These are phyloP conservation scores for Babyrousa celebensis DNA, from an alignment of 2,797 vertebrate genomes.

Conservation along the genomic window DNA sequence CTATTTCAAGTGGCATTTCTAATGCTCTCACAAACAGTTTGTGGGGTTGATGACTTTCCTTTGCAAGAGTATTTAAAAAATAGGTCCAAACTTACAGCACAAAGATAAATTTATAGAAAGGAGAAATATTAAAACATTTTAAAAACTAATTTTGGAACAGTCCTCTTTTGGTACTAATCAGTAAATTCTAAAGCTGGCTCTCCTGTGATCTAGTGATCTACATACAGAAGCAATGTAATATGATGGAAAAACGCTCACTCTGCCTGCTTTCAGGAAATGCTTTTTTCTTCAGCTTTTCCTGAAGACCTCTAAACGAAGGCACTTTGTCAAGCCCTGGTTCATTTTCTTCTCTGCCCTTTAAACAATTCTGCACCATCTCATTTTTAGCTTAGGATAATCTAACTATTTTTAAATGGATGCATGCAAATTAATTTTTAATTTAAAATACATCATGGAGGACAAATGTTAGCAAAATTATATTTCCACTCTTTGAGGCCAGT, in stretches of 20 bases:
- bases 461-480: conserved; percentile 68
- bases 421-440: conserved; percentile 73
- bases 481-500: conserved; percentile 76
- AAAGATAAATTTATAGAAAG: conserved; percentile 73
- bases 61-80: conserved; percentile 82
- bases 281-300: conserved; percentile 76
- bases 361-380: conserved; percentile 56
- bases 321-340: conserved; percentile 42
- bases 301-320: conserved; percentile 69
- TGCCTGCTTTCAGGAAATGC: conserved; percentile 69
- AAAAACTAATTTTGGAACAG: conserved; percentile 73
- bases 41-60: conserved; percentile 76
- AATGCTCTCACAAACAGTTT: conserved; percentile 77
- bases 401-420: conserved; percentile 70
- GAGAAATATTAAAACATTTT: conserved; percentile 79
- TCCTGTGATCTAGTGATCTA: conserved; percentile 74
- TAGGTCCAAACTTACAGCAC: conserved; percentile 70
- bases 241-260: conserved; percentile 81
- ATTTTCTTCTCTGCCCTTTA: conserved; percentile 73
- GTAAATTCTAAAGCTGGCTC: conserved; percentile 76
- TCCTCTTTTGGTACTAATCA: conserved; percentile 53
- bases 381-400: conserved; percentile 68
- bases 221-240: conserved; percentile 51
- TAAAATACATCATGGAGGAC: conserved; percentile 44
- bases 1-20: conserved; percentile 87